Evolutionary conservation across 2,113 vertebrate genomes (phyloP).

Genomic region (Rhipidura dahli): DNA sequence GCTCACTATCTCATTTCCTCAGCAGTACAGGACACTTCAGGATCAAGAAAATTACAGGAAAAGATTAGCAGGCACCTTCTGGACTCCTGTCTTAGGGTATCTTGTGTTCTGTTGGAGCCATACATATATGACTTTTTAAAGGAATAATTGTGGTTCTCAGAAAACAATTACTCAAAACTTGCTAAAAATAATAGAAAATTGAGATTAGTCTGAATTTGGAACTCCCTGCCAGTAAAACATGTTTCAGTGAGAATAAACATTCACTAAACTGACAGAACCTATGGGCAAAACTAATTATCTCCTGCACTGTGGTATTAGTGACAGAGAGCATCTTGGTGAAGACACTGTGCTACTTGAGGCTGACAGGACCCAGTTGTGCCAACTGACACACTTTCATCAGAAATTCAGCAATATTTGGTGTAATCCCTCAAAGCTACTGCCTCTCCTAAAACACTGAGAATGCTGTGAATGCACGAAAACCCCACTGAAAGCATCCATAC

Average conservation of each 20-base stretch:
- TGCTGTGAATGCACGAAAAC: not conserved
- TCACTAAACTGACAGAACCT: not conserved
- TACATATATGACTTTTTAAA: not conserved
- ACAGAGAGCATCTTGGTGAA: not conserved
- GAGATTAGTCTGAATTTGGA: not conserved
- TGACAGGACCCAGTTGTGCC: not conserved
- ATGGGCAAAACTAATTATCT: not conserved
- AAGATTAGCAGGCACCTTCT: conserved; percentile 54
- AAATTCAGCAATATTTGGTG: not conserved
- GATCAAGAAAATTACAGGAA: conserved; percentile 54
- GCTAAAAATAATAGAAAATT: conserved; percentile 1
- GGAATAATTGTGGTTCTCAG: not conserved
- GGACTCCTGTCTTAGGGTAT: not conserved
- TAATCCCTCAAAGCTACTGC: not conserved
- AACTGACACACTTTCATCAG: not conserved
- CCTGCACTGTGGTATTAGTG: not conserved
- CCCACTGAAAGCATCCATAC: not conserved
- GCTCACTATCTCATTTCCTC: conserved; percentile 13
- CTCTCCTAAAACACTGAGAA: not conserved
- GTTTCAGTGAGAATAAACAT: not conserved
- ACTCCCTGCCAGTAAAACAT: not conserved
- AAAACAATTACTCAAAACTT: conserved; percentile 6
- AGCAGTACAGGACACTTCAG: not conserved
- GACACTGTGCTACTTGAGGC: not conserved
- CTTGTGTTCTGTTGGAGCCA: not conserved